Evolutionary conservation across 2,888 invertebrate species (phyloP).

Genomic region (Trissonchulus latispiculum): DNA sequence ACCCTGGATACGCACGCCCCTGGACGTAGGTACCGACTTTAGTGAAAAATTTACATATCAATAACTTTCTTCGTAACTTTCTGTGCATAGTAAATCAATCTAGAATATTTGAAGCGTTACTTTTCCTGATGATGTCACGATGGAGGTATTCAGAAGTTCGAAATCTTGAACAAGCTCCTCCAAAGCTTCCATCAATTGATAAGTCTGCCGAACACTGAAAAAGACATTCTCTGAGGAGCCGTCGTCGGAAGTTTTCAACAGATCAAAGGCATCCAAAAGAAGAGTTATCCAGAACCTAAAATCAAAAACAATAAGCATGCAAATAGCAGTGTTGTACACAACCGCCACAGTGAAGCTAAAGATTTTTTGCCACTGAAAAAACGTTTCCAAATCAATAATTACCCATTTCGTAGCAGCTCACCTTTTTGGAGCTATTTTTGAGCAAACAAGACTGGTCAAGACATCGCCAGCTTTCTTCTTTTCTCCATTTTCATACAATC

Average conservation of each 20-base stretch:
- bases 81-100: too few relatives aligned
- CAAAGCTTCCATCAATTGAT: background rate
- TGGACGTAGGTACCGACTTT: too few relatives aligned
- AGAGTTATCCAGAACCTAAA: background rate
- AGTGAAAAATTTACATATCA: too few relatives aligned
- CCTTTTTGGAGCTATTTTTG: slow-evolving; percentile 9
- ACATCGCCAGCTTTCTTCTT: slow-evolving; percentile 3
- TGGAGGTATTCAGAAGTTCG: background rate
- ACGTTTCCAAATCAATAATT: too few relatives aligned
- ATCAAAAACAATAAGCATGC: background rate
- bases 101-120: too few relatives aligned
- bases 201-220: background rate
- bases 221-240: background rate
- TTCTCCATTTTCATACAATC: background rate
- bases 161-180: background rate
- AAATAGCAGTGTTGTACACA: too few relatives aligned
- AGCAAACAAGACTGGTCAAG: background rate
- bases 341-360: too few relatives aligned
- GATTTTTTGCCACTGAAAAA: too few relatives aligned
- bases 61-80: too few relatives aligned
- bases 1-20: too few relatives aligned
- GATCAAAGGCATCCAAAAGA: background rate
- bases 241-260: background rate
- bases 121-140: too few relatives aligned
- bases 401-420: background rate